Evolutionary conservation across 2,113 vertebrate genomes (phyloP), one percentile per base, ranked within the genome.

Genomic region (Nasalis larvatus): DNA sequence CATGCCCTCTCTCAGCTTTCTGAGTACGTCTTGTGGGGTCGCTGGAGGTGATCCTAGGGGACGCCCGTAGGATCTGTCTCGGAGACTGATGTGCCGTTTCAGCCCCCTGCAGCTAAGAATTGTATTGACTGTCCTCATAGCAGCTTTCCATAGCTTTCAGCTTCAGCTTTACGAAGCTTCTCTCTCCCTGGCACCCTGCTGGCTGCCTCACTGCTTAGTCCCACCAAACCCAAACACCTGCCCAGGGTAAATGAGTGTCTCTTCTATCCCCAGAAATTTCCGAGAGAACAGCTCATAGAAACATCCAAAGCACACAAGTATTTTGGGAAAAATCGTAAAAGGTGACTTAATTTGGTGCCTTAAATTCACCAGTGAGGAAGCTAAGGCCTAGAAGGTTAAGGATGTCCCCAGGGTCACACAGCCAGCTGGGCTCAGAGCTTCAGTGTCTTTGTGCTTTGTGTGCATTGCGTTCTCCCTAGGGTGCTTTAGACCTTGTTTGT

Each of bases 41-140:
- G 12, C 74, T 16, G 45, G 35, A 14, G 6, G 0, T 7, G 23
- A 32, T 32, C 8, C 80, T 45, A 52, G 27, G 25, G 0, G 25
- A 18, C 20, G 23, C 40, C 82, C 42, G n/a, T 52, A 73, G 66
- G 21, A 8, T 58, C 45, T 17, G 16, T 83, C 49, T 0, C 47
- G 0, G 60, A 78, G 77, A 56, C 88, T 23, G 60, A 30, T 10
- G 4, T 23, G 23, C 60, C 32, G 3, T 27, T 69, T 56, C 63
- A 13, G 30, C 8, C 23, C 81, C 8, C 23, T 21, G 20, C 90
- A 49, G 8, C 42, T 20, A 8, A 0, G 1, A 17, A 8, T 25
- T 32, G 0, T 0, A 0, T 10, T 37, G 37, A 45, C 35, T 0
- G 3, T 20, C 4, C 0, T 56, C 9, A 1, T 12, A 0, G 18